Percentiles rank a stretch among this genome's conserved stretches.
Evolutionary conservation across 2,113 vertebrate genomes (phyloP).

Genomic region (Hyla sarda): DNA sequence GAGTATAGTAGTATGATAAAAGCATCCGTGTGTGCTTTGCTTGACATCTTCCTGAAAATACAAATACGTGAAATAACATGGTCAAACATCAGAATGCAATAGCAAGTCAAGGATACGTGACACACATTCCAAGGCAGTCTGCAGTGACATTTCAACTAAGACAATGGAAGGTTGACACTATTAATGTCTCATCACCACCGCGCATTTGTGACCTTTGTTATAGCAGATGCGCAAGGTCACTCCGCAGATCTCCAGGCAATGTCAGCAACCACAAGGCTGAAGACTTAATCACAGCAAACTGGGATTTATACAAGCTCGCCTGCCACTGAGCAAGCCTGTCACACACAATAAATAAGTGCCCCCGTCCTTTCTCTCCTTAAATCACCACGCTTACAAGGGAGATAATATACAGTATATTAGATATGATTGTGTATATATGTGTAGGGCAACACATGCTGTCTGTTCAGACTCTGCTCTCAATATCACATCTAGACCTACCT

Average conservation of each 20-base stretch:
- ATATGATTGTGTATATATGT: too few species aligned
- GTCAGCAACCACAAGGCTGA: constrained; percentile 22
- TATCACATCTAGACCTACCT: too few species aligned
- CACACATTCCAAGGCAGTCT: constrained; percentile 38
- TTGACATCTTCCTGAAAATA: constrained; percentile 15
- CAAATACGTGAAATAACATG: constrained; percentile 35
- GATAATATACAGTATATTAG: not conserved
- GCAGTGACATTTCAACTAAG: constrained; percentile 47
- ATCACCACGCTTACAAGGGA: not conserved
- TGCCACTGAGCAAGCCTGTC: not conserved
- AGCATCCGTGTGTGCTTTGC: not conserved
- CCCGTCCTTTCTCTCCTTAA: not conserved
- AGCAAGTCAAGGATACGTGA: constrained; percentile 33
- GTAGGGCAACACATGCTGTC: too few species aligned
- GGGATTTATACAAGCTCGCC: constrained; percentile 4
- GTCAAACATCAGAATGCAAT: constrained; percentile 28
- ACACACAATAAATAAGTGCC: not conserved
- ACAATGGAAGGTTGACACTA: constrained; percentile 48
- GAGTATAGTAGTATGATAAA: not conserved
- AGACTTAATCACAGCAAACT: constrained; percentile 32
- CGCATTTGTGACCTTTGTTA: constrained; percentile 43
- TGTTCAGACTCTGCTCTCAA: too few species aligned
- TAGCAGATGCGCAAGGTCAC: constrained; percentile 46
- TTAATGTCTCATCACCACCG: constrained; percentile 52
- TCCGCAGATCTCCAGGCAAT: constrained; percentile 30